phyloP scores from a whole-genome alignment of 2,113 vertebrate species.

The Rhodinocichla rosea region DNA sequence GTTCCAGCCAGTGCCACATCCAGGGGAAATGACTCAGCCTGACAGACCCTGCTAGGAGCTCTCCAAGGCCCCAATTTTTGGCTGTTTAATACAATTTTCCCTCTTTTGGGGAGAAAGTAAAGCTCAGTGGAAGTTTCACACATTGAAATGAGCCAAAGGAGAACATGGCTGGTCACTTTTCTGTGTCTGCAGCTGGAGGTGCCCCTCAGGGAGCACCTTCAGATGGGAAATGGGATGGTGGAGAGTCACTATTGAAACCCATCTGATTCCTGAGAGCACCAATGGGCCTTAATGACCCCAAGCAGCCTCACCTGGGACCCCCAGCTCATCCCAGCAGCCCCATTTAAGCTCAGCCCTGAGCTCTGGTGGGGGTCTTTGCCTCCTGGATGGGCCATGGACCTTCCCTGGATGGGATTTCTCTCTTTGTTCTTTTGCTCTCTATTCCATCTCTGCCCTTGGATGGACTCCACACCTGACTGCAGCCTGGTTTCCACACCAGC shows the following conservation, averaged over 20 bases:
- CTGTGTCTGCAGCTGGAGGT: not conserved
- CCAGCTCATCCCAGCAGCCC: not conserved
- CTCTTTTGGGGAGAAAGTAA: not conserved
- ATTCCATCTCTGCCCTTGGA: not conserved
- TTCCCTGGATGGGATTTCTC: accelerated
- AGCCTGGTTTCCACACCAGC: not conserved
- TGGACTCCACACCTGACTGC: accelerated
- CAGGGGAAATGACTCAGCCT: not conserved
- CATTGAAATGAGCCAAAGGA: accelerated
- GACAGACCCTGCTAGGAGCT: not conserved
- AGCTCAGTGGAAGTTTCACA: not conserved
- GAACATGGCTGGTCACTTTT: accelerated
- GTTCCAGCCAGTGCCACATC: not conserved
- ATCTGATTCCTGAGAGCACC: not conserved
- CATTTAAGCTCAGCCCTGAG: not conserved
- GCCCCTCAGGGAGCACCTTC: not conserved
- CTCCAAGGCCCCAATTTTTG: not conserved
- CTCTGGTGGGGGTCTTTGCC: accelerated
- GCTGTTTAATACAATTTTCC: not conserved
- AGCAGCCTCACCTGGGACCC: not conserved
- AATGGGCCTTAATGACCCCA: not conserved
- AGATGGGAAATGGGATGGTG: too few relatives aligned
- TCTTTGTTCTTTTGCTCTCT: not conserved
- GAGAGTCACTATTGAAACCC: not conserved
- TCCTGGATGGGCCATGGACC: accelerated